phyloP scores from a whole-genome alignment of 2,113 vertebrate genomes.

The Rallus limicola region DNA sequence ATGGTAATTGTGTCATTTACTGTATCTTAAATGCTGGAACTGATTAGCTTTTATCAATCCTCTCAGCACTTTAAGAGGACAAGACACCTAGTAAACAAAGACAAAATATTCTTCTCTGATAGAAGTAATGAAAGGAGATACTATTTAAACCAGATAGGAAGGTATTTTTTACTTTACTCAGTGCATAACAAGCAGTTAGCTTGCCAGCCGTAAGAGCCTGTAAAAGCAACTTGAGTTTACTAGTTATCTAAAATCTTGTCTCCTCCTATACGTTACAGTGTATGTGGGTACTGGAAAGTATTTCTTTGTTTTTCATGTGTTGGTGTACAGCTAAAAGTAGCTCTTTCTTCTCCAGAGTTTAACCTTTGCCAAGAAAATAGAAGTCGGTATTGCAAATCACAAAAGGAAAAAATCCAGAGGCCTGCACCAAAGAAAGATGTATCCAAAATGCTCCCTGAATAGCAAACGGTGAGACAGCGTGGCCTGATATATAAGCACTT shows the following conservation, averaged over 20 bases:
- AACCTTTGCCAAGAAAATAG: neutral
- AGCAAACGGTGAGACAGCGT: neutral
- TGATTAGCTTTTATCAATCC: constrained; percentile 35
- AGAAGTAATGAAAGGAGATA: constrained; percentile 48
- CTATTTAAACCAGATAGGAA: constrained; percentile 44
- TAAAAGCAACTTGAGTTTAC: neutral
- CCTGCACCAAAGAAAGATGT: neutral
- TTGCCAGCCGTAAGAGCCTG: neutral
- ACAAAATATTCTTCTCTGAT: constrained; percentile 42
- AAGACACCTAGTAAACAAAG: constrained; percentile 52
- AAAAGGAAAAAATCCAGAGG: neutral
- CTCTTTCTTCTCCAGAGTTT: neutral
- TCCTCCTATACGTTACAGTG: neutral
- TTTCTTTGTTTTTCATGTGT: constrained; percentile 17
- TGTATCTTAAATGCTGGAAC: constrained; percentile 45
- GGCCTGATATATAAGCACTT: constrained; percentile 33
- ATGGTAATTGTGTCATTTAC: constrained; percentile 29
- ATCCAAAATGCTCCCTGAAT: constrained; percentile 9
- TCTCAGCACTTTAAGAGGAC: neutral
- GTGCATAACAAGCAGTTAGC: neutral
- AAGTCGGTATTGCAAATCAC: neutral
- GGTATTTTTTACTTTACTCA: constrained; percentile 16
- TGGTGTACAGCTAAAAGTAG: neutral
- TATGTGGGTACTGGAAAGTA: neutral
- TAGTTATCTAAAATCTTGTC: neutral